phyloP scores from a whole-genome alignment of 2,797 vertebrate genomes.

The Pseudomugil gertrudae region DNA sequence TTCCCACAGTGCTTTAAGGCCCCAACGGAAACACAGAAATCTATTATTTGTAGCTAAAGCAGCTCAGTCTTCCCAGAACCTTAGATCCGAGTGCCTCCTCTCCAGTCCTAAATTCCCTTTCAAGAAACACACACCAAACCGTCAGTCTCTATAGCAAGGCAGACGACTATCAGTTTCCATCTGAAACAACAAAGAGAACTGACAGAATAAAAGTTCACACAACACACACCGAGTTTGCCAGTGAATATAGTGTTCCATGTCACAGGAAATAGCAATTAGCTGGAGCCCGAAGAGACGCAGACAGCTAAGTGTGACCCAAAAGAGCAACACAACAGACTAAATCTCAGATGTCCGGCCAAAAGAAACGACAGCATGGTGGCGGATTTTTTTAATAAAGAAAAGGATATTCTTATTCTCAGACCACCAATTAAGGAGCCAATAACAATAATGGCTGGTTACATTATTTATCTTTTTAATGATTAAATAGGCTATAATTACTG shows the following conservation, averaged over 20 bases:
- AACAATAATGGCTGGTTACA: background rate
- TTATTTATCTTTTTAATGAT: background rate
- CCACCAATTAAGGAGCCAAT: background rate
- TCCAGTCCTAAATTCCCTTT: slow-evolving; percentile 54
- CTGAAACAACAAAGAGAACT: slow-evolving; percentile 17
- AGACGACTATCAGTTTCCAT: slow-evolving; percentile 38
- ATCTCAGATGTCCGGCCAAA: background rate
- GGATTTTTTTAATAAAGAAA: background rate
- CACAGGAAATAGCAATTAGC: slow-evolving; percentile 25
- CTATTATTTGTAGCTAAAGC: slow-evolving; percentile 41
- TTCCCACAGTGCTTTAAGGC: slow-evolving; percentile 61
- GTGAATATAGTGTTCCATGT: slow-evolving; percentile 12
- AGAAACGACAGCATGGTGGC: slow-evolving; percentile 1
- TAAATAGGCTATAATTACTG: too few relatives aligned
- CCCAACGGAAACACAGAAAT: slow-evolving; percentile 40
- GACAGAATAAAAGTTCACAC: slow-evolving; percentile 40
- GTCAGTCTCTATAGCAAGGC: slow-evolving; percentile 1
- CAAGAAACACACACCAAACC: slow-evolving; percentile 32
- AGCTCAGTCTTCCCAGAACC: slow-evolving; percentile 54
- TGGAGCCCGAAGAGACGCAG: slow-evolving; percentile 31
- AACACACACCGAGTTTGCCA: slow-evolving; percentile 30
- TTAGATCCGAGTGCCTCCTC: slow-evolving; percentile 17
- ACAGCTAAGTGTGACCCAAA: slow-evolving; percentile 16
- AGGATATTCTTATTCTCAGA: background rate
- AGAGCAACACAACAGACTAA: slow-evolving; percentile 6